Evolutionary conservation across 2,888 invertebrate species (phyloP).

Genomic region (Bombyx huttoni): DNA sequence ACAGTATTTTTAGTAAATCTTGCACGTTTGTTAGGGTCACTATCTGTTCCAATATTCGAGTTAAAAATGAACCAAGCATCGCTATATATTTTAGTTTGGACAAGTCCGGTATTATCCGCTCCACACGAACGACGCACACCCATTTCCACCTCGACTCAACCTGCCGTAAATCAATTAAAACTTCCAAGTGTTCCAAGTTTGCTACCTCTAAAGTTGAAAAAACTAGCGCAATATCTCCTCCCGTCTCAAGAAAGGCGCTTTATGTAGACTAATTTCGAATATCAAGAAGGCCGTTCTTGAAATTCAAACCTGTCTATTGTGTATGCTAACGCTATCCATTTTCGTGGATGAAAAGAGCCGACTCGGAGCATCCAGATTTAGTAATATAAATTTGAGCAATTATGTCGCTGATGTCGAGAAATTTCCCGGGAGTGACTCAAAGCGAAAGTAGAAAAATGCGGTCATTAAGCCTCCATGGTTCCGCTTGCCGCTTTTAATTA

Average conservation of each 20-base stretch:
- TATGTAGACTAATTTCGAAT: slow-evolving; percentile 19
- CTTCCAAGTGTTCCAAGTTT: slow-evolving; percentile 25
- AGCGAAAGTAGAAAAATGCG: slow-evolving; percentile 60
- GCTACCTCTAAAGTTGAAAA: slow-evolving; percentile 13
- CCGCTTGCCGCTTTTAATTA: slow-evolving; percentile 51
- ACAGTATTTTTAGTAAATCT: neutral
- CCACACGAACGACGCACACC: neutral
- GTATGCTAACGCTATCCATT: slow-evolving; percentile 38
- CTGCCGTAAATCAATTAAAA: slow-evolving; percentile 51
- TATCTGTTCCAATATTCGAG: neutral
- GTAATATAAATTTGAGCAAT: slow-evolving; percentile 59
- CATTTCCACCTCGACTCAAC: slow-evolving; percentile 16
- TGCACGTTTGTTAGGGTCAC: neutral
- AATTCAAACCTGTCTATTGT: slow-evolving; percentile 20
- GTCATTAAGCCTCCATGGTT: slow-evolving; percentile 47
- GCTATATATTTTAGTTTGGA: neutral
- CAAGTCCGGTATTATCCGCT: neutral
- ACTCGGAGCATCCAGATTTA: slow-evolving; percentile 30
- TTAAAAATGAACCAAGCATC: neutral
- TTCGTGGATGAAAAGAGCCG: slow-evolving; percentile 31
- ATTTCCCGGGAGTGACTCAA: slow-evolving; percentile 48
- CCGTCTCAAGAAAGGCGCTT: slow-evolving; percentile 10
- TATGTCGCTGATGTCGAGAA: slow-evolving; percentile 48
- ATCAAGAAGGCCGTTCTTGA: slow-evolving; percentile 20
- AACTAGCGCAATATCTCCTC: slow-evolving; percentile 12